phyloP scores from a whole-genome alignment of 1,140 invertebrate species.

The Teleopsis dalmanni region DNA sequence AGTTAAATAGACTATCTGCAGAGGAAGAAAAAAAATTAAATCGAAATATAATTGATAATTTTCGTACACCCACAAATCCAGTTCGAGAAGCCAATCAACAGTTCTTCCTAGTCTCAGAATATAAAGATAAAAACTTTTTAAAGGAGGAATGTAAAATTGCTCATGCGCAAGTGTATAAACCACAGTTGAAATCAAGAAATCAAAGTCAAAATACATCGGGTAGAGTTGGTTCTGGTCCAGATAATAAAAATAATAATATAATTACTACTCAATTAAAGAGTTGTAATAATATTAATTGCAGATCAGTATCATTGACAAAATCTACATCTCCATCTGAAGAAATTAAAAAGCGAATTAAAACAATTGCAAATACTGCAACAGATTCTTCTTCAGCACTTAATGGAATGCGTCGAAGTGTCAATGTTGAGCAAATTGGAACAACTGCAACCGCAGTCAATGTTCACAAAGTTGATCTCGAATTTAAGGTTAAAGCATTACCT shows the following conservation, averaged over 20 bases:
- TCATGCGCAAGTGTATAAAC: conserved; percentile 30
- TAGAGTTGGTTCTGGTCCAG: neutral
- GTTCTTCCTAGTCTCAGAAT: conserved; percentile 31
- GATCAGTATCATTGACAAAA: neutral
- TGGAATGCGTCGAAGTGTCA: conserved; percentile 35
- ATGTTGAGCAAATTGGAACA: conserved; percentile 23
- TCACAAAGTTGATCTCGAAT: neutral
- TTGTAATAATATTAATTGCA: neutral
- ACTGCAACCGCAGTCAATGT: conserved; percentile 14
- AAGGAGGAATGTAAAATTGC: conserved; percentile 41
- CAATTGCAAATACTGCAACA: conserved; percentile 2
- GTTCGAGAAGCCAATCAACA: conserved; percentile 34
- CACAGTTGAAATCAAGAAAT: conserved; percentile 3
- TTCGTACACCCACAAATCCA: conserved; percentile 23
- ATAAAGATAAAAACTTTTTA: conserved; percentile 34
- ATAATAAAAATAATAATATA: conserved; percentile 1
- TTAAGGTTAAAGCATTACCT: neutral
- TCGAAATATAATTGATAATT: too few species aligned
- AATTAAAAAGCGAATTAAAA: neutral
- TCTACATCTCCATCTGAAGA: neutral
- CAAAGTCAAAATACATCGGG: conserved; percentile 2
- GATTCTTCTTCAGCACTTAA: conserved; percentile 12
- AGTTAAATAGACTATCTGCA: too few species aligned
- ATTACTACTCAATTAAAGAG: neutral
- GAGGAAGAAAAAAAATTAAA: too few species aligned